These are phyloP conservation scores for Ploceus nigricollis DNA, from an alignment of 2,113 vertebrate species.

Conservation along the genomic window DNA sequence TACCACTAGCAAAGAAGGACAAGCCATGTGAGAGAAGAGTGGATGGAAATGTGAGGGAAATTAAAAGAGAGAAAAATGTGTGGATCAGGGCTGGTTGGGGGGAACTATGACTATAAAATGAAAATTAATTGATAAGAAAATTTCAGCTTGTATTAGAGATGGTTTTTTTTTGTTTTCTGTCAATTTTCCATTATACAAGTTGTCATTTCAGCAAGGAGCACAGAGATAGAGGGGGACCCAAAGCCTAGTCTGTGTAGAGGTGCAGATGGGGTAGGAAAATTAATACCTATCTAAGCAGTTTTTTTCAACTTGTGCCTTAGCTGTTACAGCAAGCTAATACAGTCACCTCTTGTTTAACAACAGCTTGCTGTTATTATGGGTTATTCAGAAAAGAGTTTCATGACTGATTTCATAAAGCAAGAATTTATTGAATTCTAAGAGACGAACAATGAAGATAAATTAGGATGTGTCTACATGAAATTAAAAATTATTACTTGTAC, in stretches of 20 bases:
- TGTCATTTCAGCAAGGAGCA: neutral
- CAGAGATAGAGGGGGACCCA: neutral
- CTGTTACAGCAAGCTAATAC: neutral
- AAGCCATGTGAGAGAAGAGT: neutral
- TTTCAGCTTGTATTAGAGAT: neutral
- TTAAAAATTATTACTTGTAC: slow-evolving; percentile 67
- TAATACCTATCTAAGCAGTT: neutral
- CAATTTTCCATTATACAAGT: neutral
- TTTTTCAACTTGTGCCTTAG: neutral
- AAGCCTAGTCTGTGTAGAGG: neutral
- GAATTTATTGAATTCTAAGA: slow-evolving; percentile 47
- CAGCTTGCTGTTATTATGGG: slow-evolving; percentile 9
- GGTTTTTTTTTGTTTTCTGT: neutral
- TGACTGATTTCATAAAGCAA: slow-evolving; percentile 39
- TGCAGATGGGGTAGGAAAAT: neutral
- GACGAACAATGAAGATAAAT: slow-evolving; percentile 54
- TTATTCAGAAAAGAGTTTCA: slow-evolving; percentile 33
- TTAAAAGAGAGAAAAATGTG: neutral
- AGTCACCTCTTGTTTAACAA: neutral
- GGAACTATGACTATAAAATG: neutral
- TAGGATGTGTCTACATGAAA: slow-evolving; percentile 59
- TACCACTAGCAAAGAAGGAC: neutral
- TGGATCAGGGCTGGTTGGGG: neutral
- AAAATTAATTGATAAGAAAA: slow-evolving; percentile 12
- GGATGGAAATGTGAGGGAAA: neutral